phyloP scores from a whole-genome alignment of 2,113 vertebrate species.

The Osmerus mordax region DNA sequence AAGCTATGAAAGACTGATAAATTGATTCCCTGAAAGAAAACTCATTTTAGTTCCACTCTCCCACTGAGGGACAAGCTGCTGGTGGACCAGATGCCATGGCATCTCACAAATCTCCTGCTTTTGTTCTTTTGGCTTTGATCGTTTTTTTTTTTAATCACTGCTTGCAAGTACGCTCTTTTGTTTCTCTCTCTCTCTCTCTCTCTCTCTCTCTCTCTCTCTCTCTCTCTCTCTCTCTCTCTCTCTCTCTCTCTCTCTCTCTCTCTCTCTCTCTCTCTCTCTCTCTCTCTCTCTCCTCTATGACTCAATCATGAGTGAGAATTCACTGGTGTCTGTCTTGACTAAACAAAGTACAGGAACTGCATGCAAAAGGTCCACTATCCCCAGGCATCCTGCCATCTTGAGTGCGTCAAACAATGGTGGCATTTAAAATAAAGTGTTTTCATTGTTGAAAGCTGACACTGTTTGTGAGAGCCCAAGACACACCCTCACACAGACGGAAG shows the following conservation, averaged over 20 bases:
- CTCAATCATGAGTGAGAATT: neutral
- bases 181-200: conserved; percentile 1
- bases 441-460: no score
- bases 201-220: neutral
- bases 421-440: no score
- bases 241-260: neutral
- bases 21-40: conserved; percentile 37
- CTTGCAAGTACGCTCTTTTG: conserved; percentile 12
- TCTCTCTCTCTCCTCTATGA: neutral
- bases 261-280: neutral
- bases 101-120: conserved; percentile 27
- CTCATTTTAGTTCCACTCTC: conserved; percentile 29
- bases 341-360: no score
- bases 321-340: no score
- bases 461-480: no score
- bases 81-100: conserved; percentile 12
- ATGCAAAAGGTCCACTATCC: no score
- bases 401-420: no score
- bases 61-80: conserved; percentile 31
- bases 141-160: conserved; percentile 41
- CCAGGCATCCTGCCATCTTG: no score
- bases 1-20: conserved; percentile 19
- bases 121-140: conserved; percentile 23
- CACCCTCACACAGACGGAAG: no score
- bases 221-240: neutral